Evolutionary conservation across 35 echinoderm and acorn worm species (phyloP), one percentile per base, ranked within the genome.

Genomic region (Anneissia japonica): DNA sequence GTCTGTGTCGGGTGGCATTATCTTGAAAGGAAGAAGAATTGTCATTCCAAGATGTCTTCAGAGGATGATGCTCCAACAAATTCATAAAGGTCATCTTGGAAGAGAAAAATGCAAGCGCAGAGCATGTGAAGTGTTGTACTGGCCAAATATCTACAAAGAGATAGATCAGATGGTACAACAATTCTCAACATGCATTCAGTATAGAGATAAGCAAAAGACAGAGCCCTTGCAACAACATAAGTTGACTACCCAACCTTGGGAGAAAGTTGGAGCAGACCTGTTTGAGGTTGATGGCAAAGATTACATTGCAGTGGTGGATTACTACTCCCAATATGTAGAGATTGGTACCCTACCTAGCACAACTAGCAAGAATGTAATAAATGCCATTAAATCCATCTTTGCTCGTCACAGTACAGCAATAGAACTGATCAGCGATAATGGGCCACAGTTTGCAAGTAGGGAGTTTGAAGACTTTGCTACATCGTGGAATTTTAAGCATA

Each of bases 41-140:
- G 74, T 87, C 14, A 87, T 87, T 33, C 86, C 74, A 0, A 19
- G 9, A 36, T 30, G 17, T 74, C 32, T 86, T 30, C 84, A 40
- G 28, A 4, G 9, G 17, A 41, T 82, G 34, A 82, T 88, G 38
- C 77, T 88, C 28, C 3, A 75, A 23, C 56, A 74, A 33, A 55
- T 88, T 31, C 87, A 88, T 39, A 35, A 35, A 21, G 46, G 87
- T 31, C 46, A 89, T 74, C 78, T 64, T 32, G 87, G 79, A 38
- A 89, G 82, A 38, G 87, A 81, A 11, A 89, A 89, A 46, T 82
- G 77, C 34, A 89, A 82, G 40, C 79, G 35, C 13, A 72, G 87
- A 74, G 87, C 80, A 11, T 3, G 87, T 4, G 77, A 80, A 14
- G 45, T 74, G n/a, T 26, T 89, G 46, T 82, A 30, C 31, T 82